Percentiles rank a stretch among this genome's conserved stretches.
These are phyloP conservation scores for Tiliacea citrago DNA, from an alignment of 2,888 invertebrate species.

Conservation along the genomic window DNA sequence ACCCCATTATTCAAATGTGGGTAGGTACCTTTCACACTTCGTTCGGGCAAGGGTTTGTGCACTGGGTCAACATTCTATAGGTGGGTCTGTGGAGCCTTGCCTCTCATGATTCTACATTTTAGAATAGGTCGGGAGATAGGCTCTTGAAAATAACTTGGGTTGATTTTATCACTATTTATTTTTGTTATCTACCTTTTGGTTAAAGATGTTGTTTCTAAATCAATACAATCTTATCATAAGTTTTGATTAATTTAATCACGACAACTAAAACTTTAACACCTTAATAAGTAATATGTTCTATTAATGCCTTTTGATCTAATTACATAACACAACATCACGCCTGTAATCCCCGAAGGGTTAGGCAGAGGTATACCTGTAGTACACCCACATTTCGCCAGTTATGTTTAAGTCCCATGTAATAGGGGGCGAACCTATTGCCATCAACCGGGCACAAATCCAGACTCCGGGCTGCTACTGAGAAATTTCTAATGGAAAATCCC, in stretches of 20 bases:
- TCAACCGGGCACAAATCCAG: too few species aligned
- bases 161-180: neutral
- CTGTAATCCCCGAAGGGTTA: too few species aligned
- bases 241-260: neutral
- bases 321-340: too few species aligned
- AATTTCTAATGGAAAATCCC: too few species aligned
- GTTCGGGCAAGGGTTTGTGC: slow-evolving; percentile 44
- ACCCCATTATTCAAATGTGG: slow-evolving; percentile 58
- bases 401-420: too few species aligned
- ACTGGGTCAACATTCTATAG: slow-evolving; percentile 48
- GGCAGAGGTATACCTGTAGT: too few species aligned
- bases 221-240: neutral
- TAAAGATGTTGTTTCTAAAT: neutral
- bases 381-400: too few species aligned
- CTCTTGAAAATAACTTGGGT: neutral
- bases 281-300: too few species aligned
- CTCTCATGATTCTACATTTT: slow-evolving; percentile 36
- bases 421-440: too few species aligned
- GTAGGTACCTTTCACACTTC: slow-evolving; percentile 43
- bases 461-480: too few species aligned
- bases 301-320: too few species aligned
- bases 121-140: slow-evolving; percentile 35
- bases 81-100: slow-evolving; percentile 29
- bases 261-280: too few species aligned
- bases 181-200: neutral